Evolutionary conservation across 2,113 vertebrate species (phyloP).

Genomic region (Pseudopodoces humilis): DNA sequence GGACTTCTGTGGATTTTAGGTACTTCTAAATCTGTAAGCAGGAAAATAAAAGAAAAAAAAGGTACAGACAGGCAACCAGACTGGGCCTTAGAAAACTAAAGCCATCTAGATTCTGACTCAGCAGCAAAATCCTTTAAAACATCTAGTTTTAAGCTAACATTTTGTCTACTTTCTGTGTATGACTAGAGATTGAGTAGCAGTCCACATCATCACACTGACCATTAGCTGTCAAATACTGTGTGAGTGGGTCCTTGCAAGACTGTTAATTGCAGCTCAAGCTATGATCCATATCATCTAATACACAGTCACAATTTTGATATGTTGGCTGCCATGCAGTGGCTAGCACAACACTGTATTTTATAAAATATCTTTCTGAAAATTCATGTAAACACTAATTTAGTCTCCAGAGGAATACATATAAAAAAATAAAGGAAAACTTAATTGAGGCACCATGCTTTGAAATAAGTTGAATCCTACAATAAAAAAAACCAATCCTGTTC

Average conservation of each 20-base stretch:
- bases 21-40: neutral
- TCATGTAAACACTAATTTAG: neutral
- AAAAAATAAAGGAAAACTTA: neutral
- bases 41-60: neutral
- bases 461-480: neutral
- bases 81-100: neutral
- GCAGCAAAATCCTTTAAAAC: neutral
- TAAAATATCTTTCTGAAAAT: neutral
- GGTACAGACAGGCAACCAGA: neutral
- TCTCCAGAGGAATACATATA: neutral
- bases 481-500: neutral
- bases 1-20: neutral
- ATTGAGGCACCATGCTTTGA: neutral
- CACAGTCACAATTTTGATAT: neutral
- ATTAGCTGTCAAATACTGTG: neutral
- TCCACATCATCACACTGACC: neutral
- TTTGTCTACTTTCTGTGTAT: neutral
- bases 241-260: neutral
- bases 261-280: neutral
- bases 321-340: neutral
- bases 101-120: neutral
- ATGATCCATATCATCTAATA: neutral
- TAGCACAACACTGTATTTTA: neutral
- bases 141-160: neutral
- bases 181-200: neutral